Evolutionary conservation across 2,797 vertebrate genomes (phyloP).

Genomic region (Ataeniobius toweri): DNA sequence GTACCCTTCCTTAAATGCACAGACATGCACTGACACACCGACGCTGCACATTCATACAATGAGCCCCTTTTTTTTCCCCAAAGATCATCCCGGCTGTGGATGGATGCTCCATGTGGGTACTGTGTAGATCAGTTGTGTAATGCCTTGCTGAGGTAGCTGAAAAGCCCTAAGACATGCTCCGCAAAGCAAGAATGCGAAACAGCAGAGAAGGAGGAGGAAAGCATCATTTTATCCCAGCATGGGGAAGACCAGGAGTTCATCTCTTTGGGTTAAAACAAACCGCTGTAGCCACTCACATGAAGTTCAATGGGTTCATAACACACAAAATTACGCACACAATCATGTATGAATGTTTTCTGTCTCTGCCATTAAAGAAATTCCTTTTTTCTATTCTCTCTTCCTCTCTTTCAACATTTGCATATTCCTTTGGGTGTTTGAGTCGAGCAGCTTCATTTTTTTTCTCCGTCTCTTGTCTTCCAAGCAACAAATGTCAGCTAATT

Average conservation of each 20-base stretch:
- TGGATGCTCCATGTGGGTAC: constrained; percentile 48
- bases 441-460: constrained; percentile 54
- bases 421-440: constrained; percentile 74
- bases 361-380: constrained; percentile 57
- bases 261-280: constrained; percentile 22
- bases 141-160: constrained; percentile 36
- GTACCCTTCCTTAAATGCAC: constrained; percentile 38
- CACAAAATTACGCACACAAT: constrained; percentile 20
- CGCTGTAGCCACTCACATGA: constrained; percentile 27
- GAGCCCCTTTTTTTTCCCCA: constrained; percentile 13
- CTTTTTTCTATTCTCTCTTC: constrained; percentile 52
- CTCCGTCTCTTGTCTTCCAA: constrained; percentile 69
- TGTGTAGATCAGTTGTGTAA: constrained; percentile 44
- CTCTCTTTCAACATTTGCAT: constrained; percentile 65
- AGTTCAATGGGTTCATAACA: constrained; percentile 63
- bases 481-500: constrained; percentile 80
- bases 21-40: constrained; percentile 31
- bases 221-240: constrained; percentile 26
- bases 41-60: constrained; percentile 19
- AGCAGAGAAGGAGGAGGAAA: constrained; percentile 19
- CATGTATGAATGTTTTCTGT: constrained; percentile 50
- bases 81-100: constrained; percentile 53
- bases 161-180: constrained; percentile 43
- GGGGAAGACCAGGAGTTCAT: constrained; percentile 32
- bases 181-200: constrained; percentile 39